Evolutionary conservation across 92 coral and sea anemone species (phyloP), one percentile per base, ranked within the genome.

Genomic region (Anthopleura xanthogrammica): DNA sequence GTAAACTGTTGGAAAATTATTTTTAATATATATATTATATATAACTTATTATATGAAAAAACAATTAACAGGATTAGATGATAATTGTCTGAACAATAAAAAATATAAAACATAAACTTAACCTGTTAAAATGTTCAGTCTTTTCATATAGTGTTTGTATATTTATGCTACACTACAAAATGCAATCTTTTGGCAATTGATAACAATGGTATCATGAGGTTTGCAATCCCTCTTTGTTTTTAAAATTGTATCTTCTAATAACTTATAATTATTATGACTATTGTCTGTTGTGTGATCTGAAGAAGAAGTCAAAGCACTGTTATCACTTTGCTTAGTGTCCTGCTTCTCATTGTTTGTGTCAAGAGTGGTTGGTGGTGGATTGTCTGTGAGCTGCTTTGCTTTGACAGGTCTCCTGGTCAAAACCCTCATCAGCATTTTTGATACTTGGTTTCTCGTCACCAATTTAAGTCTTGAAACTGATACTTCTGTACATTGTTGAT

Each of bases 371-470:
- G 1, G 22, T 2, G 20, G 5, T 62, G 42, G 19, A 68, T 52
- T 20, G 52, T 74, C 60, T 54, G 70, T 5, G 24, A 20, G 29
- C 36, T 76, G 79, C 14, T 70, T 57, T 48, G 41, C 43, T 6
- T 46, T 52, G 0, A 29, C 36, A 29, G 87, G 72, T 42, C 82
- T 60, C 24, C 87, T 77, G 39, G 76, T 46, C 41, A 84, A 65
- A 17, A 79, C 62, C 55, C 87, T 60, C 36, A 62, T 52, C 29
- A 77, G 1, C 4, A 84, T 12, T 50, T 82, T 84, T 42, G 56
- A 22, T 77, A 74, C 46, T 48, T 84, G 87, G 46, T 76, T 84
- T 46, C 82, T 62, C 2, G 87, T 40, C 11, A 77, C 36, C 56
- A n/a, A 24, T 52, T 77, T 84, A 11, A 16, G n/a, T 66, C 24